Percentiles rank a stretch among this genome's conserved stretches.
Conservation (phyloP, 2,797 vertebrate genomes). For the Poeciliopsis presidionis region DNA sequence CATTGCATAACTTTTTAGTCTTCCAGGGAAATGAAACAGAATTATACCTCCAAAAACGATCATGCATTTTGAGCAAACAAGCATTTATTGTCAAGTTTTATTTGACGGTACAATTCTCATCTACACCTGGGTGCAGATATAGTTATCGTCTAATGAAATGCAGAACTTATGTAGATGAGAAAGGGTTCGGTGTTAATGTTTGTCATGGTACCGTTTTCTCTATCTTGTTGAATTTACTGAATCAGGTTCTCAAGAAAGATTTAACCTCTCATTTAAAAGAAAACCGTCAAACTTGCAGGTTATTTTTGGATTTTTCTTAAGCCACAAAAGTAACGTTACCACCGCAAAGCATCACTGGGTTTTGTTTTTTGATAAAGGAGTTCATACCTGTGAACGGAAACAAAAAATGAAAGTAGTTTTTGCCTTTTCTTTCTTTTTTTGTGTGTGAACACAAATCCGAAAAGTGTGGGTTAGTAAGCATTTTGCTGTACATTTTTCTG, state of each 20-base stretch:
- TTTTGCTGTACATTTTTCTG: not conserved
- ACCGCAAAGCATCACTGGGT: not conserved
- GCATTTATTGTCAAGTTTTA: not conserved
- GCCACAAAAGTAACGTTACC: not conserved
- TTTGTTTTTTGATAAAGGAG: not conserved
- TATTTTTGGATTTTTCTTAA: not conserved
- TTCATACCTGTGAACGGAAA: not conserved
- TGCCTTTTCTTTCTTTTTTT: too few relatives aligned
- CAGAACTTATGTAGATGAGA: not conserved
- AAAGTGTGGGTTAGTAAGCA: not conserved
- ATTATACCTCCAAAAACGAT: not conserved
- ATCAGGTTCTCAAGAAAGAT: not conserved
- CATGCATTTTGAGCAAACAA: not conserved
- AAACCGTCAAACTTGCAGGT: not conserved
- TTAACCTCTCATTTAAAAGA: not conserved
- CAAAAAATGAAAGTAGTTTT: not conserved
- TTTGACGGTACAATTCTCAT: not conserved
- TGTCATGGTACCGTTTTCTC: not conserved
- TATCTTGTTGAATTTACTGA: not conserved
- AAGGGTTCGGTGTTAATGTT: not conserved
- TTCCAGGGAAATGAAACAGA: not conserved
- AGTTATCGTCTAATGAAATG: not conserved
- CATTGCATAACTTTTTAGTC: not conserved
- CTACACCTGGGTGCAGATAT: not conserved
- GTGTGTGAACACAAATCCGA: not conserved